These are phyloP conservation scores for Nebria ingens DNA, from an alignment of 1,140 invertebrate species.

Conservation along the genomic window DNA sequence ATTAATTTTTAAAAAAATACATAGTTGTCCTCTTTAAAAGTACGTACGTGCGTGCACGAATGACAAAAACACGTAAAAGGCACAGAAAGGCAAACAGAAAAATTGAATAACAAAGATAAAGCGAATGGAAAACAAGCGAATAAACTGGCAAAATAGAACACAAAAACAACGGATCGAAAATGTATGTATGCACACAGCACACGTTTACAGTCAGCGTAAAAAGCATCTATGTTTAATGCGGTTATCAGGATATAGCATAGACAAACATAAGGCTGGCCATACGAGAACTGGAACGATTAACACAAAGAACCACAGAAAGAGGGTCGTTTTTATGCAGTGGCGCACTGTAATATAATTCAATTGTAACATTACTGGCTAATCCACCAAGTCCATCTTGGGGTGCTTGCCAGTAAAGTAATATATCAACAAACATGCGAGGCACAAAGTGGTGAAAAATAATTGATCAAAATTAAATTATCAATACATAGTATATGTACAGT, in stretches of 20 bases:
- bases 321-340: too few species aligned
- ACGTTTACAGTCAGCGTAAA: not conserved
- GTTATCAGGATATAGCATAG: not conserved
- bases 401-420: too few species aligned
- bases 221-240: not conserved
- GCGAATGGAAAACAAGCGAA: constrained; percentile 1
- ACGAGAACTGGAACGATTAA: too few species aligned
- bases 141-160: constrained; percentile 3
- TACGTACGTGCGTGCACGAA: not conserved
- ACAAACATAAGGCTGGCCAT: not conserved
- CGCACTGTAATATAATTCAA: too few species aligned
- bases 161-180: constrained; percentile 1
- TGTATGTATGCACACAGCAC: not conserved
- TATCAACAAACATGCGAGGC: too few species aligned
- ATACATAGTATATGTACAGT: too few species aligned
- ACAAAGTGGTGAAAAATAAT: too few species aligned
- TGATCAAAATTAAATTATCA: too few species aligned
- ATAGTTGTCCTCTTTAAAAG: not conserved
- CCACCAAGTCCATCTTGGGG: too few species aligned
- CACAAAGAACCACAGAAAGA: too few species aligned
- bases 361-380: too few species aligned
- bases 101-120: constrained; percentile 7
- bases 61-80: not conserved
- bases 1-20: too few species aligned
- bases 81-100: not conserved